Evolutionary conservation across 1,140 invertebrate species (phyloP), one percentile per base, ranked within the genome.

Genomic region (Mercenaria mercenaria): DNA sequence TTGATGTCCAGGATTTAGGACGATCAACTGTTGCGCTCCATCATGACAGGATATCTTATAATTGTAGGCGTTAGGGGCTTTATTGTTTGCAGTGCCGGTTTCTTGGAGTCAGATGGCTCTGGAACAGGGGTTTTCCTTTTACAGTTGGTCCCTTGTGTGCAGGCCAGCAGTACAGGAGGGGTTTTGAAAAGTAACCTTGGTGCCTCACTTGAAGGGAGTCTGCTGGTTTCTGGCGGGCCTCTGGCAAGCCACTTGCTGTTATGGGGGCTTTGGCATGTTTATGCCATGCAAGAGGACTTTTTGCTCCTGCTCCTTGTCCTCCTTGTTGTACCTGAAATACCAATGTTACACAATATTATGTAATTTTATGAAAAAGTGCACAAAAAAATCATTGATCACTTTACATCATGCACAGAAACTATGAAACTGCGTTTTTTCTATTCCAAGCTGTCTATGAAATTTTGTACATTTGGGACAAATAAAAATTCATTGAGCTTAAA

Each of bases 191-290:
- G 3, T 20, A 47, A 84, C 29, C 8, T 64, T 47, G 59, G 81
- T 32, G 59, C 81, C 61, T 43, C 3, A 84, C 23, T 67, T 1
- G 81, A 67, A 67, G 81, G 81, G 3, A 84, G 64, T 52, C 59
- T 84, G 61, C 39, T 67, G 81, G 81, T 69, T 72, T 84, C 61
- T 84, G 59, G 29, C 81, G 64, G 61, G 81, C 81, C 81, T 84
- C 81, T 84, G 81, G 61, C 61, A 84, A 84, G 80, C 23, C 59
- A 69, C 39, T 84, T 29, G 20, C 81, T 0, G 81, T 84, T 61
- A 84, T 1, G 39, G 81, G 29, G 81, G 81, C 81, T 84, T 84
- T 15, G 59, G 81, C 61, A 84, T 39, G 13, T 84, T 69, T 32
- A 84, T n/a, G 0, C 81, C 81, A n/a, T 84, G 81, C 43, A 84